Evolutionary conservation across 2,888 invertebrate genomes (phyloP).

Genomic region (Andrena trimmerana): DNA sequence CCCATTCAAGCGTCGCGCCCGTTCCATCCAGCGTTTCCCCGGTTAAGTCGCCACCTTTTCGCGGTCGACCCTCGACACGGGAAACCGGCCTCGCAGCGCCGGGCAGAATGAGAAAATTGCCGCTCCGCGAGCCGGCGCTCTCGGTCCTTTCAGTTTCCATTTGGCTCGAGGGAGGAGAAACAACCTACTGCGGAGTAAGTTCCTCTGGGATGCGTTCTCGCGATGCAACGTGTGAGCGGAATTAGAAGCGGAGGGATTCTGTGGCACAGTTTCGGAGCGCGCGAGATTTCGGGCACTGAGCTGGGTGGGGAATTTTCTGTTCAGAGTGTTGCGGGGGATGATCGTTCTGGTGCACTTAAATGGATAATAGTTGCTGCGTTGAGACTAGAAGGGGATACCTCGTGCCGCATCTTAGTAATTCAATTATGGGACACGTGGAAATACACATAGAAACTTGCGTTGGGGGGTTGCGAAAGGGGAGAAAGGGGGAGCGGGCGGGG

Average conservation of each 20-base stretch:
- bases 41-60: slow-evolving; percentile 36
- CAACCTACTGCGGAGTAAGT: too few species aligned
- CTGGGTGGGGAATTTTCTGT: too few species aligned
- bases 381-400: too few species aligned
- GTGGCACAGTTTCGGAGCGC: too few species aligned
- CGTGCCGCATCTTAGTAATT: not conserved
- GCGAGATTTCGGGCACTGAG: too few species aligned
- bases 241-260: too few species aligned
- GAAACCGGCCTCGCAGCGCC: slow-evolving; percentile 3
- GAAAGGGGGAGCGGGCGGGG: not conserved
- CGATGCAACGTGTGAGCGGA: too few species aligned
- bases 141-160: not conserved
- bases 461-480: slow-evolving; percentile 3
- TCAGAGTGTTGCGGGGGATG: too few species aligned
- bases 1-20: slow-evolving; percentile 35
- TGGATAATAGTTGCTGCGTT: too few species aligned
- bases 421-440: not conserved
- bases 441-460: not conserved
- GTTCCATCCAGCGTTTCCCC: slow-evolving; percentile 26
- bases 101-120: slow-evolving; percentile 1
- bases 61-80: slow-evolving; percentile 16
- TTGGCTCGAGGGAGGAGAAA: not conserved
- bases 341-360: too few species aligned
- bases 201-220: not conserved
- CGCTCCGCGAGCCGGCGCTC: not conserved